Conservation (phyloP, 2,113 vertebrate genomes). For the Pavo muticus region DNA sequence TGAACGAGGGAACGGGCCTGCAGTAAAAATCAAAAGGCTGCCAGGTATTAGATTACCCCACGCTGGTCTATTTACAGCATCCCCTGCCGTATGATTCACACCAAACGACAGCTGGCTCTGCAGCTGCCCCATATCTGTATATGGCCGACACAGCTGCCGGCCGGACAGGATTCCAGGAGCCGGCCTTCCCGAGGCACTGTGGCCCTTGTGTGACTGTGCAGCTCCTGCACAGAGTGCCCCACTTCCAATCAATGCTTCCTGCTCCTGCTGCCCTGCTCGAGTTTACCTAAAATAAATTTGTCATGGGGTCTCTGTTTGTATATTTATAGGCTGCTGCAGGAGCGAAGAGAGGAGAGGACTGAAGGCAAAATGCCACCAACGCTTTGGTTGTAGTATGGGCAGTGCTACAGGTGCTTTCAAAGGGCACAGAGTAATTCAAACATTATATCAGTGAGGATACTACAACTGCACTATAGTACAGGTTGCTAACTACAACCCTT, state of each 20-base stretch:
- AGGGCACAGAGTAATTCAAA: neutral
- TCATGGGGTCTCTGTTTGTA: neutral
- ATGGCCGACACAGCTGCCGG: conserved; percentile 90
- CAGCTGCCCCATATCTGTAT: conserved; percentile 92
- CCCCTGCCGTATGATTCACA: conserved; percentile 89
- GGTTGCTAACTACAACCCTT: neutral
- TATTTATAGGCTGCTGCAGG: neutral
- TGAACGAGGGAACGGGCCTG: conserved; percentile 47
- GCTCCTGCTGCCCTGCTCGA: neutral
- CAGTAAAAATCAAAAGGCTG: conserved; percentile 86
- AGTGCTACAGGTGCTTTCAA: neutral
- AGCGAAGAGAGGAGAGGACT: neutral
- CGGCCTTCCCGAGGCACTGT: conserved; percentile 82
- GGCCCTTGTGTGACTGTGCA: conserved; percentile 39
- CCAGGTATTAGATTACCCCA: conserved; percentile 90
- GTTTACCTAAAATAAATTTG: conserved; percentile 41
- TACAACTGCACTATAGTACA: neutral
- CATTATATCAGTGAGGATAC: neutral
- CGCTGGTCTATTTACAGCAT: conserved; percentile 91
- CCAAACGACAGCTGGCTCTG: conserved; percentile 91
- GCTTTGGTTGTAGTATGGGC: neutral
- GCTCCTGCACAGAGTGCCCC: conserved; percentile 1
- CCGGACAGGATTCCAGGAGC: conserved; percentile 87
- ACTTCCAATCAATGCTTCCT: neutral
- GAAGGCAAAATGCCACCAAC: neutral